phyloP scores from a whole-genome alignment of 2,113 vertebrate species.

The Cryptomyrus ogoouensis region DNA sequence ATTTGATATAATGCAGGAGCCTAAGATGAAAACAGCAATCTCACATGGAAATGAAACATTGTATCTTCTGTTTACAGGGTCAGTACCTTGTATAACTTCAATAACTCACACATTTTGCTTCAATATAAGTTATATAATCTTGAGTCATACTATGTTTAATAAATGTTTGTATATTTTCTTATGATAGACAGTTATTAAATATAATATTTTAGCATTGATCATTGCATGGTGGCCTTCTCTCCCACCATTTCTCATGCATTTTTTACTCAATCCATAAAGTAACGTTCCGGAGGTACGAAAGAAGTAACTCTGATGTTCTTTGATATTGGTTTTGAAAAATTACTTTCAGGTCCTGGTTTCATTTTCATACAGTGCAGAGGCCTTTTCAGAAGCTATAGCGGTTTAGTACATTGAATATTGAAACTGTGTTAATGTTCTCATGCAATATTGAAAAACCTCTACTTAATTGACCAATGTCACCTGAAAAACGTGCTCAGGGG shows the following conservation, averaged over 20 bases:
- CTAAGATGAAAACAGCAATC: background rate
- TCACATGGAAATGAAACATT: background rate
- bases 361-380: constrained; percentile 30
- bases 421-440: constrained; percentile 47
- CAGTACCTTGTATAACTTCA: background rate
- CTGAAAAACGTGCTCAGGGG: constrained; percentile 37
- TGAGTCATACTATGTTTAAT: background rate
- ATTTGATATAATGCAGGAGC: background rate
- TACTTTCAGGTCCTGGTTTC: background rate
- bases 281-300: background rate
- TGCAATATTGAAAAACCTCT: constrained; percentile 40
- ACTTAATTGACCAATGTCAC: constrained; percentile 50
- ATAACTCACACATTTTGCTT: background rate
- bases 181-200: background rate
- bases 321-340: background rate
- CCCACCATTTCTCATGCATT: background rate
- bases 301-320: background rate
- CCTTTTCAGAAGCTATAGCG: constrained; percentile 36
- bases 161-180: background rate
- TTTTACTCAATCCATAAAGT: background rate
- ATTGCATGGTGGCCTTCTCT: background rate
- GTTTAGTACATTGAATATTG: constrained; percentile 16
- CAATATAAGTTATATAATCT: background rate
- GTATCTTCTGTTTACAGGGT: background rate
- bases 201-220: background rate